These are phyloP conservation scores for Stichopus horrens DNA, from an alignment of 53 echinoderm and acorn worm species.

Conservation along the genomic window DNA sequence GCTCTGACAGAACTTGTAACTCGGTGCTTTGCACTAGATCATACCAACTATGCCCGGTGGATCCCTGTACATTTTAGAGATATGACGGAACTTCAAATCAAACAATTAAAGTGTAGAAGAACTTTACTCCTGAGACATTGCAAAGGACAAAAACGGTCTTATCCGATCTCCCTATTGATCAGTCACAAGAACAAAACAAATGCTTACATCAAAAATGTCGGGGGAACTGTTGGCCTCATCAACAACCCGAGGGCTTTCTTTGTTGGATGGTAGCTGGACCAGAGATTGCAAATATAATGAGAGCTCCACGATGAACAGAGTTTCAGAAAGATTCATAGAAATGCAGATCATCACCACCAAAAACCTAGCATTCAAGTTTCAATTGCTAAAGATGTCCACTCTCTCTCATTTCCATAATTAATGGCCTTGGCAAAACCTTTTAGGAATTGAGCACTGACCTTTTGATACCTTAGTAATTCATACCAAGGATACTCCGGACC, in stretches of 20 bases:
- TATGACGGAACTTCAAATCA: constrained; percentile 34
- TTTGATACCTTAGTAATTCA: constrained; percentile 33
- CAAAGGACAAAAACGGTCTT: background rate
- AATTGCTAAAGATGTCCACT: background rate
- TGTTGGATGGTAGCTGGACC: constrained; percentile 42
- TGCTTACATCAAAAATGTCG: constrained; percentile 5
- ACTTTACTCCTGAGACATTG: background rate
- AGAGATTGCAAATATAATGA: constrained; percentile 9
- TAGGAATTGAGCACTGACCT: constrained; percentile 10
- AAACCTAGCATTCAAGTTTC: background rate
- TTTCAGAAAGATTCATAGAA: background rate
- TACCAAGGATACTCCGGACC: constrained; percentile 35
- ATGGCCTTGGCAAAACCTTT: constrained; percentile 12
- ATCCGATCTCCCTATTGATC: constrained; percentile 25
- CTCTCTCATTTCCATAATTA: background rate
- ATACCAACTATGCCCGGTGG: constrained; percentile 52
- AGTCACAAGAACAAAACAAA: constrained; percentile 47
- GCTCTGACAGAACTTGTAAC: constrained; percentile 40
- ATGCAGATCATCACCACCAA: background rate
- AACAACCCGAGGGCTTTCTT: background rate
- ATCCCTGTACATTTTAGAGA: constrained; percentile 50
- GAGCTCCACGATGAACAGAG: constrained; percentile 4
- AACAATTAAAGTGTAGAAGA: background rate
- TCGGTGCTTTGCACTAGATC: constrained; percentile 49
- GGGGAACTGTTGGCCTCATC: constrained; percentile 43